Evolutionary conservation across 1,140 invertebrate species (phyloP).

Genomic region (Diabrotica virgifera): DNA sequence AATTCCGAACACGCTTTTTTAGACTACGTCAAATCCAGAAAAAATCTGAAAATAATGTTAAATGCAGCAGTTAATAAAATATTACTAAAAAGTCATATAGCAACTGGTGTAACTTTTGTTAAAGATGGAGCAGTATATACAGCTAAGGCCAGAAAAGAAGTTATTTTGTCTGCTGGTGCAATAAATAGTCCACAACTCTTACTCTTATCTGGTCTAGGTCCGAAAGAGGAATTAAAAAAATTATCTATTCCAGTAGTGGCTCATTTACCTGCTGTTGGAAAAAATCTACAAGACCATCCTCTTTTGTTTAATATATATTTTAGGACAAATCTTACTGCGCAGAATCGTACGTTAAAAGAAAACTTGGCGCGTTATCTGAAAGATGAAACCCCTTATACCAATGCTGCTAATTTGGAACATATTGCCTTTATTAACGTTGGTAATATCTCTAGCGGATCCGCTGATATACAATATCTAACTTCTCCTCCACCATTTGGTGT

Average conservation of each 20-base stretch:
- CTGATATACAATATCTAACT: not conserved
- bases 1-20: not conserved
- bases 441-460: not conserved
- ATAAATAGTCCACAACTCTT: no score
- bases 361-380: constrained; percentile 21
- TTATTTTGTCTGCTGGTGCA: no score
- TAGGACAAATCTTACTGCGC: constrained; percentile 22
- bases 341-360: constrained; percentile 1
- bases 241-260: constrained; percentile 62
- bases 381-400: constrained; percentile 16
- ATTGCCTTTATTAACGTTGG: constrained; percentile 8
- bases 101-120: no score
- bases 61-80: no score
- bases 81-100: no score
- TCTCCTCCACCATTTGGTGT: no score
- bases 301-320: constrained; percentile 54
- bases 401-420: not conserved
- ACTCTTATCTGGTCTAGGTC: no score
- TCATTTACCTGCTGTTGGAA: constrained; percentile 64
- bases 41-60: no score
- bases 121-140: no score
- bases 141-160: no score
- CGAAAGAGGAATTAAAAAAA: constrained; percentile 61
- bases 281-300: constrained; percentile 76
- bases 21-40: no score